Evolutionary conservation across 2,888 invertebrate genomes (phyloP), one percentile per base, ranked within the genome.

Genomic region (Scrobipalpa costella): DNA sequence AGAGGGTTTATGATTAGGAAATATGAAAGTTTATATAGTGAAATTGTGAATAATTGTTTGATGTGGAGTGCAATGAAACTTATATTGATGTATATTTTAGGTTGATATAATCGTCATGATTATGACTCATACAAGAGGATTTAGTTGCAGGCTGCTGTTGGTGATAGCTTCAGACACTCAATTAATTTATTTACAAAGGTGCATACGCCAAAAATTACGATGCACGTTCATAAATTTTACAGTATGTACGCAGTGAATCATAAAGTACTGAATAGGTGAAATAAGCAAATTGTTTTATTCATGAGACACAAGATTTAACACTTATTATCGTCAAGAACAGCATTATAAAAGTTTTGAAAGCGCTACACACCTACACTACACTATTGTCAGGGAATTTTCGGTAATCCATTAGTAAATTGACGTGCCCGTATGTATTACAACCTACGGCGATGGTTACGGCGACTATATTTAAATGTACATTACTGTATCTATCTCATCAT

Each of bases 301-400:
- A 50, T 50, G 11, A n/a, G 11, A 49, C 17, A 49, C 17, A 21
- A 49, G 2, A 49, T 19, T 49, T 49, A 19, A 21, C 49, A 49
- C 44, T 38, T 38, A 49, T 21, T 17, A 52, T 2, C 15, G 6
- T 7, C 33, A 55, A 6, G 15, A 55, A 15, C 3, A 55, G n/a
- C 3, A 15, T 6, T n/a, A 8, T 8, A 34, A 34, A 55, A 27
- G 6, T 15, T 55, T 55, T 55, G 34, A 34, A 33, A 27, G 55
- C 34, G 27, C 52, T 11, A n/a, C 52, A 65, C 61, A 61, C 61
- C 61, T 21, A 49, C 34, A 19, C 40, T 49, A 13, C 49, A 44
- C 27, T 5, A 27, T 40, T 21, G 47, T 60, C 61, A 66, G 68
- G 69, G 74, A 71, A 73, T 73, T 72, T 69, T 71, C 75, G 71